Evolutionary conservation across 2,113 vertebrate species (phyloP), one percentile per base, ranked within the genome.

Genomic region (Dicentrarchus labrax): DNA sequence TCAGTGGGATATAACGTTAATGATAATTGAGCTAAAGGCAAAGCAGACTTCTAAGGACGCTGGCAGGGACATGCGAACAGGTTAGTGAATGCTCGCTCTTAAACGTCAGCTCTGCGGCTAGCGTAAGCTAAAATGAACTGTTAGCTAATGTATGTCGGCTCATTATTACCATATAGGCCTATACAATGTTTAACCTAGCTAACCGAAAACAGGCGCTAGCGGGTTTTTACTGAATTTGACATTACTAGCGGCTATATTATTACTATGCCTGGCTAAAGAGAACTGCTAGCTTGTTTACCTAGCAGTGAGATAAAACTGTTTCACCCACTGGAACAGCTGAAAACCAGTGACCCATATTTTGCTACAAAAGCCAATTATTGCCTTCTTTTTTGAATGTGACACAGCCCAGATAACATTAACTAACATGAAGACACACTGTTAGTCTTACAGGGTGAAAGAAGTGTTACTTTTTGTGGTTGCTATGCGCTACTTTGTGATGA

Each of bases 71-170:
- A 22, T 17, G 15, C 4, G 12, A 24, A 53, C 53, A 69, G 75
- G 54, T 78, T 4, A 50, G 67, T 64, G 19, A 57, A 39, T 17
- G 64, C 36, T 82, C 19, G 11, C 10, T 71, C 17, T 45, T 24
- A 50, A 16, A 61, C 15, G 38, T 72, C 86, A 82, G 90, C 86
- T 57, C 4, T 41, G 24, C 68, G 47, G 84, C 65, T 88, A 89
- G 81, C 76, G 8, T 39, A 45, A 69, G 82, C 83, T 74, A 60
- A 50, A 39, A 12, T 21, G 53, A 36, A 53, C 21, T 62, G 36
- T 51, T 60, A 66, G 15, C 38, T 48, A 6, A n/a, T 36, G 24
- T 48, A 15, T 53, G 30, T 76, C 47, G 10, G 43, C 19, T 43
- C 12, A 41, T 62, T 1, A 43, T n/a, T 2, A 0, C 9, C 16